A percentile compares a stretch with the other conserved stretches of the same genome.
Conservation (phyloP, 2,113 vertebrate genomes). For the Psittacara wagleri region DNA sequence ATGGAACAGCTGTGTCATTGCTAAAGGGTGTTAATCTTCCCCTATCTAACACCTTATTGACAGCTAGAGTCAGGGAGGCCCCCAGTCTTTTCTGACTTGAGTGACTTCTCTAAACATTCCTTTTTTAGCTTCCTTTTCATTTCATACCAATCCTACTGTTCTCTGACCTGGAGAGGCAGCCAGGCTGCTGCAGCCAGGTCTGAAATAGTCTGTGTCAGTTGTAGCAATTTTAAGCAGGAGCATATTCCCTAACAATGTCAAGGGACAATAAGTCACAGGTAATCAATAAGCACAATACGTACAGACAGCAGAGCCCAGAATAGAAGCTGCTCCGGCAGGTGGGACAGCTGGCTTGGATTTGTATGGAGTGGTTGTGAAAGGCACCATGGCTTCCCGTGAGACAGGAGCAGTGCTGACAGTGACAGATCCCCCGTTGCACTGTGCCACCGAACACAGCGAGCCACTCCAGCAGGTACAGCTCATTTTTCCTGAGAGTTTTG, state of each 20-base stretch:
- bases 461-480: neutral
- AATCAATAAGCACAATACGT: conserved; percentile 15
- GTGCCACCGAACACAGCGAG: conserved; percentile 27
- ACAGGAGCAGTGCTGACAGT: conserved; percentile 43
- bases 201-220: neutral
- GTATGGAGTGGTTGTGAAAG: conserved; percentile 29
- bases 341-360: conserved; percentile 15
- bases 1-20: conserved; percentile 67
- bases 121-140: conserved; percentile 27
- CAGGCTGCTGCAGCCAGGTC: neutral
- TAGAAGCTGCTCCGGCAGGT: neutral
- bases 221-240: neutral
- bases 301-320: neutral
- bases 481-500: neutral
- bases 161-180: neutral
- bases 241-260: neutral
- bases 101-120: conserved; percentile 45
- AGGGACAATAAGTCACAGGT: neutral
- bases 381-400: conserved; percentile 6
- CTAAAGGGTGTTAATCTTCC: conserved; percentile 68
- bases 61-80: conserved; percentile 56
- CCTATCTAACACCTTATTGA: conserved; percentile 65
- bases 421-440: conserved; percentile 40
- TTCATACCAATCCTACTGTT: neutral
- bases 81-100: conserved; percentile 38